A percentile compares a stretch with the other conserved stretches of the same genome.
phyloP scores from a whole-genome alignment of 2,797 vertebrate species.

The Mormyrus proboscirostris region DNA sequence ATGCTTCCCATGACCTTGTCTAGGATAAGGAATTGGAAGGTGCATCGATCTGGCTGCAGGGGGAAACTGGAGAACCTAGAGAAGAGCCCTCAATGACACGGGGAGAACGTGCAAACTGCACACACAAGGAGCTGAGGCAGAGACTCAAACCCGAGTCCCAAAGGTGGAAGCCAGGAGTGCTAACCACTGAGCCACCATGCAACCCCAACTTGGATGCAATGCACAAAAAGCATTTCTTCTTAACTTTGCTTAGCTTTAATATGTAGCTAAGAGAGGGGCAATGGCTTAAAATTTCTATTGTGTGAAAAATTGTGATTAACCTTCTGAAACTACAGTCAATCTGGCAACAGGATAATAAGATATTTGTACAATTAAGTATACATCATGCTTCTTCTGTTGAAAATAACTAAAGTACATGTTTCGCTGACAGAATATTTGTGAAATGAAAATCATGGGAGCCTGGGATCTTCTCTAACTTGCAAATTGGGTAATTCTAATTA shows the following conservation, averaged over 20 bases:
- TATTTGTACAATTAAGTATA: background rate
- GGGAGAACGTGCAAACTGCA: background rate
- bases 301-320: background rate
- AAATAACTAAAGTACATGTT: background rate
- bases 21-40: background rate
- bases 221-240: background rate
- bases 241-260: background rate
- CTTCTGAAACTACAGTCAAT: background rate
- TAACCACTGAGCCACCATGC: background rate
- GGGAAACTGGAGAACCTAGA: background rate
- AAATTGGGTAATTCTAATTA: slow-evolving; percentile 55
- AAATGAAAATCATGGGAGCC: slow-evolving; percentile 17
- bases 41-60: background rate
- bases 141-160: background rate
- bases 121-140: background rate
- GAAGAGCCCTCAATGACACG: background rate
- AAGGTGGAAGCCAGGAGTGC: background rate
- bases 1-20: background rate
- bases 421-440: background rate
- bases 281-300: background rate
- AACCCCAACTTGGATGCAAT: background rate
- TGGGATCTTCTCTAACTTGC: slow-evolving; percentile 42
- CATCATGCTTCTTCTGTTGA: background rate
- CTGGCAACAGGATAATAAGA: background rate
- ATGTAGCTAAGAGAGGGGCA: background rate